Evolutionary conservation across 2,888 invertebrate species (phyloP).

Genomic region (Strigamia maritima): DNA sequence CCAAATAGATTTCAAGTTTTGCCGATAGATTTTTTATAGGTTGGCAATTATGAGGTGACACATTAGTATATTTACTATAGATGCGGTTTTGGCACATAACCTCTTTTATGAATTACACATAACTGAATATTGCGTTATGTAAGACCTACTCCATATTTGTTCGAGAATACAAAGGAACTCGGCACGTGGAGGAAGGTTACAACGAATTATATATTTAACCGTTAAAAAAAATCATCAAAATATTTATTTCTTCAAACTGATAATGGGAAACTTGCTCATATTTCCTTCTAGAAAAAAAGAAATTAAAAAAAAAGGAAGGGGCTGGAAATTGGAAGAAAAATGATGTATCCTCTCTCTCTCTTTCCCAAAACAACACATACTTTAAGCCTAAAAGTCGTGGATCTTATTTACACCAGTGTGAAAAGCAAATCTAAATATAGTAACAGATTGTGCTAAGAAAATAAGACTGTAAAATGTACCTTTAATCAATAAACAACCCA

Average conservation of each 20-base stretch:
- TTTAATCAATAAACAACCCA: constrained; percentile 34
- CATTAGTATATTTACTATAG: constrained; percentile 32
- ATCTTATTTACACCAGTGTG: background rate
- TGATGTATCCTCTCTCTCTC: background rate
- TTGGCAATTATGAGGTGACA: constrained; percentile 26
- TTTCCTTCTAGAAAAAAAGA: background rate
- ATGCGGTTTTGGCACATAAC: constrained; percentile 30
- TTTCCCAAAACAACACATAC: background rate
- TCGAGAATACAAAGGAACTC: constrained; percentile 30
- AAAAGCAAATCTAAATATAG: constrained; percentile 9
- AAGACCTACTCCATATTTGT: constrained; percentile 30
- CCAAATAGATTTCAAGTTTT: background rate
- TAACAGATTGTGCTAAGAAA: constrained; percentile 21
- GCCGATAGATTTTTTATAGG: constrained; percentile 7
- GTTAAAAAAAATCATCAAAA: background rate
- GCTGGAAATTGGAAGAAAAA: background rate
- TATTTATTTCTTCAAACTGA: background rate
- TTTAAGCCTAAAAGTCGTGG: background rate
- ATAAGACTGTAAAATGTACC: constrained; percentile 28
- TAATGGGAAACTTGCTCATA: background rate
- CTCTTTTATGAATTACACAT: constrained; percentile 34
- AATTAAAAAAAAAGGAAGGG: background rate
- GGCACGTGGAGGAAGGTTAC: constrained; percentile 17
- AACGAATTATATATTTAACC: background rate
- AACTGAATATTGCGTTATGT: constrained; percentile 34